Evolutionary conservation across 2,888 invertebrate species (phyloP).

Genomic region (Chalcis sispes): DNA sequence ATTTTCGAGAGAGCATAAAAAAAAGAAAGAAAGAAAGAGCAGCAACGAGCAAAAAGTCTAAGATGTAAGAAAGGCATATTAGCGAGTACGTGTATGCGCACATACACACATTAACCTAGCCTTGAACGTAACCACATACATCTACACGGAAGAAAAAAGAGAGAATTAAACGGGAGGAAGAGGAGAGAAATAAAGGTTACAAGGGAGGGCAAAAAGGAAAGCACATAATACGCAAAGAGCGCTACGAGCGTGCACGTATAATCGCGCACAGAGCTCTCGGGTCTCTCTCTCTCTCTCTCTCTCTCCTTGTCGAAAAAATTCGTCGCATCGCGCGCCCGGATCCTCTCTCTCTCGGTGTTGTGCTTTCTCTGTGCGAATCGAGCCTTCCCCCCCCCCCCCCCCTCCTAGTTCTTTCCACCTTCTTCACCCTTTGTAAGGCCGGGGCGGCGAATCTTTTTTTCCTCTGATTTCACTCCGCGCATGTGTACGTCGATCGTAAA

Average conservation of each 20-base stretch:
- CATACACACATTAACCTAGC: background rate
- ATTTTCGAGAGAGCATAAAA: too few species aligned
- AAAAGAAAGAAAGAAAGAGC: too few species aligned
- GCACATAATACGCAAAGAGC: slow-evolving; percentile 14
- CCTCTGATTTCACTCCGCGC: slow-evolving; percentile 68
- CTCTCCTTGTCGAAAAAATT: slow-evolving; percentile 60
- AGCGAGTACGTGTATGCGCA: background rate
- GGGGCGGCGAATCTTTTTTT: slow-evolving; percentile 64
- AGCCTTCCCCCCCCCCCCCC: slow-evolving; percentile 64
- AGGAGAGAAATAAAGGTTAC: slow-evolving; percentile 1
- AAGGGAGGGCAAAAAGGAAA: background rate
- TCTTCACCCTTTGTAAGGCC: slow-evolving; percentile 7
- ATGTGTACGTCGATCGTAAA: background rate
- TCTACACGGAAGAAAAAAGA: background rate
- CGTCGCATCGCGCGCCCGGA: slow-evolving; percentile 62
- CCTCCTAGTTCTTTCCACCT: slow-evolving; percentile 63
- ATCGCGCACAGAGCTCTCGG: too few species aligned
- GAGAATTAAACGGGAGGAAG: slow-evolving; percentile 10
- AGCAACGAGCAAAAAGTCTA: slow-evolving; percentile 14
- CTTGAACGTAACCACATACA: background rate
- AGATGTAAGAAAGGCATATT: background rate
- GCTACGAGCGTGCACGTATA: slow-evolving; percentile 14
- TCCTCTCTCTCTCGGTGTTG: slow-evolving; percentile 63
- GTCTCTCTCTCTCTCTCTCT: too few species aligned
- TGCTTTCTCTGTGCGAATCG: too few species aligned